Percentiles rank a stretch among this genome's conserved stretches.
These are phyloP conservation scores for Callaeas wilsoni DNA, from an alignment of 2,113 vertebrate species.

Conservation along the genomic window DNA sequence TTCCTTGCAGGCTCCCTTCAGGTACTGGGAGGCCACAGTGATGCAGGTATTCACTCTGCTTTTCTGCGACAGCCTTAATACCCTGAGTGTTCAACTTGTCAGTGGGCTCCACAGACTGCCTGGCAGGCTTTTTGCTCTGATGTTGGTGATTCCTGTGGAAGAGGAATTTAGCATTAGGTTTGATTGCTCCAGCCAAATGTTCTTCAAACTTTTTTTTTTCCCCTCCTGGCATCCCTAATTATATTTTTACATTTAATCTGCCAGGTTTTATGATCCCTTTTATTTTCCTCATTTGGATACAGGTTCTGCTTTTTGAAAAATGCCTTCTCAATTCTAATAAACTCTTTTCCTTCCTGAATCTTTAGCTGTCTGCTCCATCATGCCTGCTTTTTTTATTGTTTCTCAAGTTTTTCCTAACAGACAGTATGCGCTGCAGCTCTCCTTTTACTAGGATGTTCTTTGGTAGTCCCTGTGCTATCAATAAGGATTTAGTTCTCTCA, in stretches of 20 bases:
- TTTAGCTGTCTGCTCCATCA: not conserved
- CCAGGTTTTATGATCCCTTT: conserved; percentile 58
- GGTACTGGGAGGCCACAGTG: not conserved
- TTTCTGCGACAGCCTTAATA: not conserved
- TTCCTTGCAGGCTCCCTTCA: not conserved
- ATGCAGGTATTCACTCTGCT: not conserved
- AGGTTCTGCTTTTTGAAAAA: conserved; percentile 59
- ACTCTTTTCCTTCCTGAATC: conserved; percentile 5
- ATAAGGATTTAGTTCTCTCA: not conserved
- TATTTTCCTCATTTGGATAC: conserved; percentile 61
- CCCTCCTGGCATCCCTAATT: not conserved
- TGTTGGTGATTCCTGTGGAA: not conserved
- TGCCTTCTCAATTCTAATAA: conserved; percentile 39
- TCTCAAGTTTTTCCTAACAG: not conserved
- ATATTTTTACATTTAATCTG: conserved; percentile 40
- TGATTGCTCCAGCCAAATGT: conserved; percentile 14
- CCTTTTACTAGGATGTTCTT: not conserved
- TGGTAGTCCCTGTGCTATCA: not conserved
- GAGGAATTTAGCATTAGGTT: not conserved
- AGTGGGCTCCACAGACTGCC: not conserved
- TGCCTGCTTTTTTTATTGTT: not conserved
- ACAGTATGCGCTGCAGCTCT: not conserved
- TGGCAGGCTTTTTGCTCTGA: not conserved
- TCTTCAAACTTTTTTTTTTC: not conserved
- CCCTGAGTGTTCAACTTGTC: not conserved